These are phyloP conservation scores for Basileuterus tristriatus DNA, from an alignment of 2,797 vertebrate species.

Conservation along the genomic window DNA sequence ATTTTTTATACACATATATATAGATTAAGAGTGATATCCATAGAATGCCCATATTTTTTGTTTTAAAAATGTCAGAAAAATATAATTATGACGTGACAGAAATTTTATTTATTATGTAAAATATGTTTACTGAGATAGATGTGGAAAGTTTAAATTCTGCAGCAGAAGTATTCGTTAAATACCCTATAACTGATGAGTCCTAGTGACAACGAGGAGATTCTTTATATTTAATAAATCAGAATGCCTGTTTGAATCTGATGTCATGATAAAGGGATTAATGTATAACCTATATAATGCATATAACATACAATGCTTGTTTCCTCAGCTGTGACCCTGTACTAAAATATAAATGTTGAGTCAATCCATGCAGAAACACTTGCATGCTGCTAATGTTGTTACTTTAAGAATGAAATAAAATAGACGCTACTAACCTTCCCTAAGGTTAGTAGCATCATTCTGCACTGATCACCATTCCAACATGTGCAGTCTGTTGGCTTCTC, in stretches of 20 bases:
- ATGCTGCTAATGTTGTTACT: neutral
- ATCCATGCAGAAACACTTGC: neutral
- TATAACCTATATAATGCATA: neutral
- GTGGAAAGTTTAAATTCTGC: neutral
- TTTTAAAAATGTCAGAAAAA: neutral
- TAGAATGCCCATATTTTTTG: neutral
- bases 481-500: neutral
- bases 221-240: neutral
- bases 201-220: neutral
- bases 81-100: neutral
- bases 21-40: neutral
- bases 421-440: no score
- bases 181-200: accelerated
- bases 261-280: neutral
- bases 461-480: neutral
- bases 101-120: neutral
- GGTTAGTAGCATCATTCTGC: neutral
- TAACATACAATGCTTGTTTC: neutral
- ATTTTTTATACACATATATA: no score
- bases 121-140: neutral
- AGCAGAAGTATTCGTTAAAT: neutral
- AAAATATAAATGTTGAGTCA: neutral
- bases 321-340: neutral
- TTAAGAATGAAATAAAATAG: neutral
- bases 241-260: neutral